These are phyloP conservation scores for Tinea pellionella DNA, from an alignment of 2,888 invertebrate genomes.

Conservation along the genomic window DNA sequence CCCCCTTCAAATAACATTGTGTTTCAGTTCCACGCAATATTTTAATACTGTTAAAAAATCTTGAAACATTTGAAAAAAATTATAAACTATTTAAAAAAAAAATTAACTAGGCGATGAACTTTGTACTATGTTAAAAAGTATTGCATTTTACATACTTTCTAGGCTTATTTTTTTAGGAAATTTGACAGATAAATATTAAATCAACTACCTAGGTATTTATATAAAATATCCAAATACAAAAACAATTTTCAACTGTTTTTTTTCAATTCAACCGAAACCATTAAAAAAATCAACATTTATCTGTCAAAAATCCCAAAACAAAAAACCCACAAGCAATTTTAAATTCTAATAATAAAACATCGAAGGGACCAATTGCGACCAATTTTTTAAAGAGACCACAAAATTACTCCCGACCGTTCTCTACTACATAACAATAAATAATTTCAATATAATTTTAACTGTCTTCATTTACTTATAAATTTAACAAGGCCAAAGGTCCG, in stretches of 20 bases:
- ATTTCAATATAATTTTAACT: neutral
- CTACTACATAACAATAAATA: neutral
- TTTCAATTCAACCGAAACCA: too few relatives aligned
- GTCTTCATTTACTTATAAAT: neutral
- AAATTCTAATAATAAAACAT: neutral
- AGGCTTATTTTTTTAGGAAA: neutral
- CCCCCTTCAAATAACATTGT: too few relatives aligned
- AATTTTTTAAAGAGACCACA: neutral
- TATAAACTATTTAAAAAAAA: neutral
- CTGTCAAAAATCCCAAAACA: neutral
- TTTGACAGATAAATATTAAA: neutral
- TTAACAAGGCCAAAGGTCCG: neutral
- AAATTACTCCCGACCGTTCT: neutral
- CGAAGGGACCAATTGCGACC: neutral
- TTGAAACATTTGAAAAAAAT: neutral
- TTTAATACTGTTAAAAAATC: neutral
- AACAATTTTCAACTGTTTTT: too few relatives aligned
- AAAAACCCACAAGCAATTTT: neutral
- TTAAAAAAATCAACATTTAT: neutral
- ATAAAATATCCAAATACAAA: too few relatives aligned
- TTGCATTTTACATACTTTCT: neutral
- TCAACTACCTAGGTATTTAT: too few relatives aligned
- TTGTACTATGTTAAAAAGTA: neutral
- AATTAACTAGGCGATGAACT: neutral
- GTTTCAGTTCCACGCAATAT: neutral